Base-by-base conservation (phyloP, 2,113 vertebrate species). In the Mormyrus lacerda region DNA sequence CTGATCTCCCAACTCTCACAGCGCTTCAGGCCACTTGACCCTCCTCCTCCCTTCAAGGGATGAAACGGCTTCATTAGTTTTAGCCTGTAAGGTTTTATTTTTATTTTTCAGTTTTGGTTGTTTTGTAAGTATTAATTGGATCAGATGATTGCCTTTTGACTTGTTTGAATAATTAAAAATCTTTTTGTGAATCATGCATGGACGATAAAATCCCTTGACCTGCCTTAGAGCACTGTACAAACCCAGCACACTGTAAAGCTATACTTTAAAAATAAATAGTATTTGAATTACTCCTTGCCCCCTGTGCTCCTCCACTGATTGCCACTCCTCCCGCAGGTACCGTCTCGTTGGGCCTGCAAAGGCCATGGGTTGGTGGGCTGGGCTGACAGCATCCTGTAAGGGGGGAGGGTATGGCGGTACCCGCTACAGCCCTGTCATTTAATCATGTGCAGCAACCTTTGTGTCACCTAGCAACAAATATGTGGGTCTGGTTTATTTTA, bases 201-300 rank as follows among this genome's bases (percentile, higher is more conserved):
- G 89, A 90, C 90, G 87, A 91, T 91, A 82, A 89, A 91, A 88
- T 76, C 55, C 89, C 87, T 89, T 39, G 31, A 88, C 91, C 88
- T 87, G 91, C 92, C 91, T 91, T 91, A 58, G 90, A 89, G 91
- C 88, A 91, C 90, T 93, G 91, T 90, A 91, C 89, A 92, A 91
- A 90, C 91, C 90, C 90, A 92, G 91, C 91, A 91, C 91, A 92
- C 92, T 93, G 92, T 92, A 91, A 89, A 91, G 90, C 89, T 90
- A 91, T 84, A 91, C 90, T 91, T 92, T 91, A 89, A 91, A 90
- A 91, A 91, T 45, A 88, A 93, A 92, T 84, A 48, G 83, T 91
- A 92, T 91, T 93, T 92, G 88, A 91, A 85, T 91, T 89, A 89
- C 87, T 55, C 73, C 48, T 87, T 58, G 85, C 85, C 39, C 69